phyloP scores from a whole-genome alignment of 1,140 invertebrate genomes.

The Plodia interpunctella region DNA sequence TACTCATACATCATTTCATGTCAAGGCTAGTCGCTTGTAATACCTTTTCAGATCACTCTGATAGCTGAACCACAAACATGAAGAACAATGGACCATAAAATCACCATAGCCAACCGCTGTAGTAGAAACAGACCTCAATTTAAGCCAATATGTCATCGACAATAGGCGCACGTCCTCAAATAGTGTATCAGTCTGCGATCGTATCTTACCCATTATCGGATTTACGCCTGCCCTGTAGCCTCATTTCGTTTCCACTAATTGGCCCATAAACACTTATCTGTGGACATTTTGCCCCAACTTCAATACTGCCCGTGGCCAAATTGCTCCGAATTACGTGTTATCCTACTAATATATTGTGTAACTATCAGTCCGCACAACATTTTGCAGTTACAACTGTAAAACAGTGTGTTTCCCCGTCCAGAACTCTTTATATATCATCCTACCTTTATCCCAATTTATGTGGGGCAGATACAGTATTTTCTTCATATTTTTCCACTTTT shows the following conservation, averaged over 20 bases:
- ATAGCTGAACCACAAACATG: background rate
- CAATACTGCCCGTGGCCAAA: conserved; percentile 43
- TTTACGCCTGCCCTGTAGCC: conserved; percentile 44
- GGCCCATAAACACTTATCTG: conserved; percentile 69
- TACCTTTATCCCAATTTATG: too few relatives aligned
- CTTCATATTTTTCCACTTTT: too few relatives aligned
- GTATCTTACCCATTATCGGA: conserved; percentile 48
- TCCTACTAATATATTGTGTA: conserved; percentile 8
- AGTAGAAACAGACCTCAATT: background rate
- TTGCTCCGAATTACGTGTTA: conserved; percentile 49
- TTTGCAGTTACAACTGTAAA: too few relatives aligned
- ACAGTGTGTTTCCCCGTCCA: too few relatives aligned
- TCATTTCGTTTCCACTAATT: conserved; percentile 65
- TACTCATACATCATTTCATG: too few relatives aligned
- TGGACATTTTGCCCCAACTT: conserved; percentile 38
- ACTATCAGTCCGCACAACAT: too few relatives aligned
- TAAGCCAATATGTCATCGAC: conserved; percentile 8
- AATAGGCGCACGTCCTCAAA: conserved; percentile 13
- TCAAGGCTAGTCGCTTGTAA: too few relatives aligned
- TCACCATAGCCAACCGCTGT: background rate
- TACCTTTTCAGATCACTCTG: too few relatives aligned
- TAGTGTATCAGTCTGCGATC: conserved; percentile 18
- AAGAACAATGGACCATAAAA: background rate
- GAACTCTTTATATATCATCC: too few relatives aligned
- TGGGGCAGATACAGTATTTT: too few relatives aligned